Percentiles rank a stretch among this genome's conserved stretches.
These are phyloP conservation scores for Halichoeres trimaculatus DNA, from an alignment of 2,113 vertebrate species.

Conservation along the genomic window DNA sequence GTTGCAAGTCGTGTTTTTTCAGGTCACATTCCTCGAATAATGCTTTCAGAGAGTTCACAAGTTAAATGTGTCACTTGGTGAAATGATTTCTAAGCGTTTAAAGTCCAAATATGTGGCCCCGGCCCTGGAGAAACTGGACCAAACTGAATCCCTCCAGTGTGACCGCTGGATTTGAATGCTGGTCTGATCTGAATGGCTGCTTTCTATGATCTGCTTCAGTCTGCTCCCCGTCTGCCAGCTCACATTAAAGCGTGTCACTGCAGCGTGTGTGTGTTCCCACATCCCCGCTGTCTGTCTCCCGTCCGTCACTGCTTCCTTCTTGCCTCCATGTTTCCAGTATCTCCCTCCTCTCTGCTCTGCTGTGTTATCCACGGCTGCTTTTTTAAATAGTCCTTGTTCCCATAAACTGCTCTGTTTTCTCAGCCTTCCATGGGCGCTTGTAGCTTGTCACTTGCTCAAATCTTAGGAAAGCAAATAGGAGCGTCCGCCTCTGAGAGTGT, in stretches of 20 bases:
- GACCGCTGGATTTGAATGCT: constrained; percentile 49
- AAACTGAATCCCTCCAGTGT: constrained; percentile 22
- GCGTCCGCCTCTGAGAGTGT: neutral
- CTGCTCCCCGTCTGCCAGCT: constrained; percentile 53
- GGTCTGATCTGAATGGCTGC: constrained; percentile 54
- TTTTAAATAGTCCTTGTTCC: constrained; percentile 45
- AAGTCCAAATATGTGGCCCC: neutral
- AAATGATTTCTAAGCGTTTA: constrained; percentile 2
- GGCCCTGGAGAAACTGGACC: constrained; percentile 6
- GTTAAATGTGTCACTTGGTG: neutral
- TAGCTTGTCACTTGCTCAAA: constrained; percentile 48
- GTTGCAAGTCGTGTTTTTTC: no score
- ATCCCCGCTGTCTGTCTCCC: constrained; percentile 28
- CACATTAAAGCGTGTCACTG: constrained; percentile 44
- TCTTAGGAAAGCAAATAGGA: constrained; percentile 48
- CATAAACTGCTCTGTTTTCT: constrained; percentile 49
- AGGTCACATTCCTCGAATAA: neutral
- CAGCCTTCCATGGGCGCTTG: constrained; percentile 41
- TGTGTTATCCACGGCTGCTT: neutral
- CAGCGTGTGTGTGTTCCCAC: constrained; percentile 7
- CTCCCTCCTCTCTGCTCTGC: neutral
- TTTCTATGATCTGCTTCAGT: constrained; percentile 57
- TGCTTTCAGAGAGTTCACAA: neutral
- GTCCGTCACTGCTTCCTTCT: constrained; percentile 42
- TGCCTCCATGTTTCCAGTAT: constrained; percentile 23